Base-by-base conservation (phyloP, 2,888 invertebrate species). In the Macrophya annulata region DNA sequence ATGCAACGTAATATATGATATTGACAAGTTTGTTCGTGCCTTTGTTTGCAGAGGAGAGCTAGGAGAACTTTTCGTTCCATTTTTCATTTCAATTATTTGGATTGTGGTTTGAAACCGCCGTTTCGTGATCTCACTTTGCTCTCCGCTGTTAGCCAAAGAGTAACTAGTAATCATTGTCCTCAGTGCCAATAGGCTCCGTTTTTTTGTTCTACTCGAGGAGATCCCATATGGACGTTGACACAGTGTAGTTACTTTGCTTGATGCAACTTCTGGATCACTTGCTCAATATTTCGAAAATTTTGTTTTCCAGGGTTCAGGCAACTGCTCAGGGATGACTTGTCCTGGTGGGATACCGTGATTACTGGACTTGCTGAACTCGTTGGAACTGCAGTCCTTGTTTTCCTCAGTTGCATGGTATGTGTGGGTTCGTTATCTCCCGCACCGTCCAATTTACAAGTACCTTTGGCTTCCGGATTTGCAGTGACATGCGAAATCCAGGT, bases 401-500 rank as follows among this genome's bases (percentile, higher is more conserved):
- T 93, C 43, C 71, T 94, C 45, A 93, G 93, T 72, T 94, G 94
- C 85, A 92, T 92, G 90, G 92, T 93, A 40, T 89, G 92, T 81
- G 76, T 93, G 15, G 88, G 91, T 4, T 86, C 88, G 4, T 48
- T 87, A 0, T 88, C 89, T 0, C 76, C 87, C 0, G 89, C 89
- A 0, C 86, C 90, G 1, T 45, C 88, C 10, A 91, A 92, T 84
- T 86, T 94, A 2, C 92, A 93, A 88, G 88, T 91, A 2, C 90
- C 93, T 9, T 83, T 94, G 51, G 90, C 91, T 68, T 94, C 94
- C 86, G 93, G 93, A 6, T 90, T 94, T 43, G 90, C 93, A 15
- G 93, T 94, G 59, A 91, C 92, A 88, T 87, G 93, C 31, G 91
- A 93, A 31, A 92, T 94, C 68, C 94, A 93, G 91, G 94, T 94